Conservation (phyloP, 2,888 invertebrate genomes). For the Pachycephus smyrnensis region DNA sequence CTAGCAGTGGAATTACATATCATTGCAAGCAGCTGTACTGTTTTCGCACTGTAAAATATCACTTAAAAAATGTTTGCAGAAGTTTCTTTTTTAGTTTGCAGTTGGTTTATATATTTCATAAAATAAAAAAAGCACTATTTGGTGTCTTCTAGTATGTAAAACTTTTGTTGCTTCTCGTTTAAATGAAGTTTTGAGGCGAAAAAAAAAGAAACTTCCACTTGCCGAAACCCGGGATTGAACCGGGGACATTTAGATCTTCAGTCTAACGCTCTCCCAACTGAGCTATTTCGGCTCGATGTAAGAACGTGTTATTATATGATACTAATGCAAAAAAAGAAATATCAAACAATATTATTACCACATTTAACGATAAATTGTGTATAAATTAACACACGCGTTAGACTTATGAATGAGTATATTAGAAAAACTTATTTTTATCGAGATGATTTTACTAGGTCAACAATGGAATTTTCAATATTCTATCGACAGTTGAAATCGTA, state of each 20-base stretch:
- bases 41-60: neutral
- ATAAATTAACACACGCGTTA: no score
- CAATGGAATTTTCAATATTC: neutral
- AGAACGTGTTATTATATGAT: no score
- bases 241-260: neutral
- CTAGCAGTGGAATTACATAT: neutral
- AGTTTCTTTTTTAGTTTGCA: neutral
- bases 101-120: neutral
- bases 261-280: constrained; percentile 20
- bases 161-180: neutral
- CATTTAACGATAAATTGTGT: no score
- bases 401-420: no score
- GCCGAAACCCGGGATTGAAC: constrained; percentile 15
- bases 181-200: neutral
- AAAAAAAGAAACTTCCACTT: constrained; percentile 2
- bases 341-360: no score
- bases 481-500: neutral
- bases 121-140: neutral
- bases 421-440: no score
- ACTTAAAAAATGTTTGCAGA: neutral
- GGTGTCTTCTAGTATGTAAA: neutral
- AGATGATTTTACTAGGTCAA: neutral
- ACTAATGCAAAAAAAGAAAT: no score
- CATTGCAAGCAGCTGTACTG: neutral
- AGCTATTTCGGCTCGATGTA: constrained; percentile 21